These are phyloP conservation scores for Enteromius treurensis DNA, from an alignment of 2,797 vertebrate genomes.

Conservation along the genomic window DNA sequence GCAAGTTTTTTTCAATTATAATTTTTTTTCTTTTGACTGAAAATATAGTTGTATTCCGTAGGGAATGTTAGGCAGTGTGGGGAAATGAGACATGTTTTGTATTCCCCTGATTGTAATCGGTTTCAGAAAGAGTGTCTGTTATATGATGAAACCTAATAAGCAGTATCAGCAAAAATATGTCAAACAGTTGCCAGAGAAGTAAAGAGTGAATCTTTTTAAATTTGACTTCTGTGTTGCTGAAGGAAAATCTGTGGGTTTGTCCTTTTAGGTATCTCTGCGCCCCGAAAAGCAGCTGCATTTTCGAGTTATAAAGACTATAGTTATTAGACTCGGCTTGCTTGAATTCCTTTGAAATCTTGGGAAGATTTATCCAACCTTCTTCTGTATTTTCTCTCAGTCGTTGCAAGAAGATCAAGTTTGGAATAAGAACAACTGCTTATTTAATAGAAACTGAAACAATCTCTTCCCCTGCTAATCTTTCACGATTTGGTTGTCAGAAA, in stretches of 20 bases:
- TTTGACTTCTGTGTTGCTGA: neutral
- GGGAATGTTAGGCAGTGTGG: neutral
- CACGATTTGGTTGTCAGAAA: constrained; percentile 88
- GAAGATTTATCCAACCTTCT: constrained; percentile 70
- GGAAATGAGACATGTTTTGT: constrained; percentile 62
- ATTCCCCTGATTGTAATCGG: constrained; percentile 36
- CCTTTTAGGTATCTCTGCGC: neutral
- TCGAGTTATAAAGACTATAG: constrained; percentile 69
- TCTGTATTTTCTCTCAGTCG: constrained; percentile 61
- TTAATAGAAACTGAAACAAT: constrained; percentile 72
- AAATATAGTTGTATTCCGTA: neutral
- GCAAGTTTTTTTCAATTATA: constrained; percentile 8
- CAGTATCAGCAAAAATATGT: constrained; percentile 8
- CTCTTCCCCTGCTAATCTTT: constrained; percentile 78
- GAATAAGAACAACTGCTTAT: constrained; percentile 68
- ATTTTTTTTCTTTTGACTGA: neutral
- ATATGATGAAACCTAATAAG: constrained; percentile 17
- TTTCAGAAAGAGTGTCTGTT: constrained; percentile 23
- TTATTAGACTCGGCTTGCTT: constrained; percentile 68
- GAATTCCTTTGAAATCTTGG: constrained; percentile 58
- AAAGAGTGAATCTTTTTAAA: neutral
- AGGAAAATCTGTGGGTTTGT: neutral
- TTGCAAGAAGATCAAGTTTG: constrained; percentile 66
- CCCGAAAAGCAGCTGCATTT: constrained; percentile 37
- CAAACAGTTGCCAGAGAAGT: neutral